phyloP scores from a whole-genome alignment of 1,140 invertebrate species.

The Drosophila virilis region DNA sequence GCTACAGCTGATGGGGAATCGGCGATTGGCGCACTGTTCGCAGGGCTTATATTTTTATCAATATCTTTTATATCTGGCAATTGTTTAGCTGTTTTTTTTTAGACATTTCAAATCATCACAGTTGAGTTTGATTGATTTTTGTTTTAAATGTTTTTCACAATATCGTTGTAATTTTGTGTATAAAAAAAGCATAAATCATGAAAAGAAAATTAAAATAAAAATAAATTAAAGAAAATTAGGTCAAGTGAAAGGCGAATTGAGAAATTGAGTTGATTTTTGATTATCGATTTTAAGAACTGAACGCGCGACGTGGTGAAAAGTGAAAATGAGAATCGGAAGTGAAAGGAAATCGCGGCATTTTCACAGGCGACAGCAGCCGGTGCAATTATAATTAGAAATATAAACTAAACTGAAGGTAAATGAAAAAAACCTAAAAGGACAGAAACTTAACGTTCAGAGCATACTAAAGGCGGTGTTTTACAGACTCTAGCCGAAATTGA shows the following conservation, averaged over 20 bases:
- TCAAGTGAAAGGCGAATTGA: slow-evolving; percentile 4
- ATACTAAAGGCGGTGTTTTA: slow-evolving; percentile 73
- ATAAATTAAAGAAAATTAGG: background rate
- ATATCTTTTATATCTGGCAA: slow-evolving; percentile 42
- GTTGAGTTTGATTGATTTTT: slow-evolving; percentile 52
- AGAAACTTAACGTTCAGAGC: slow-evolving; percentile 56
- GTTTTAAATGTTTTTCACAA: slow-evolving; percentile 20
- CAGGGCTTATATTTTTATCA: slow-evolving; percentile 17
- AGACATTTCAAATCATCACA: slow-evolving; percentile 31
- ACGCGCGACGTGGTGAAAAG: slow-evolving; percentile 24
- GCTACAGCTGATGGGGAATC: background rate
- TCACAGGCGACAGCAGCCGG: slow-evolving; percentile 48
- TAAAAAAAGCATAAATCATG: slow-evolving; percentile 43
- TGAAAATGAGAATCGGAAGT: slow-evolving; percentile 18
- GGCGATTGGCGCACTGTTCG: slow-evolving; percentile 27
- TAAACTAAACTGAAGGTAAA: slow-evolving; percentile 28
- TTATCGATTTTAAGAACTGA: slow-evolving; percentile 16
- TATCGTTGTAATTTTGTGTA: slow-evolving; percentile 46
- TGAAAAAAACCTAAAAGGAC: background rate
- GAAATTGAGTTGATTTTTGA: slow-evolving; percentile 22
- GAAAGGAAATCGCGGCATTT: slow-evolving; percentile 24
- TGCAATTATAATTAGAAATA: slow-evolving; percentile 42
- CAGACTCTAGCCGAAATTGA: slow-evolving; percentile 67
- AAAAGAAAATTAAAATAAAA: slow-evolving; percentile 35
- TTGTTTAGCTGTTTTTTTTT: slow-evolving; percentile 25